These are phyloP conservation scores for Serranus cabrilla DNA, from an alignment of 2,797 vertebrate genomes.

Conservation along the genomic window DNA sequence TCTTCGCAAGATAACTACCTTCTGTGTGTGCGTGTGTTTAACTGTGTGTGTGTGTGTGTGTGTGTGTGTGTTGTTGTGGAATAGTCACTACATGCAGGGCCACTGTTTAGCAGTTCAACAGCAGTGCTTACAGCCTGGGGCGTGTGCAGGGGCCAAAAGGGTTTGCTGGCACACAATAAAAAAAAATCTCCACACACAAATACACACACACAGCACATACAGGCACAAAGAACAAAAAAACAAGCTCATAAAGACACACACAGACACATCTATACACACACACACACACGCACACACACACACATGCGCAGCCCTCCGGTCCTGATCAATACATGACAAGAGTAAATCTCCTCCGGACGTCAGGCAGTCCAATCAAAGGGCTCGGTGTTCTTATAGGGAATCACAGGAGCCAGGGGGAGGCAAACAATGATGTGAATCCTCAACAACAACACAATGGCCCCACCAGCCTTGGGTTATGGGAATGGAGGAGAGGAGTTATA, in stretches of 20 bases:
- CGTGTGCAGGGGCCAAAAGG: constrained; percentile 79
- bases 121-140: constrained; percentile 80
- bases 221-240: constrained; percentile 69
- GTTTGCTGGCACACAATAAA: constrained; percentile 80
- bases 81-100: constrained; percentile 76
- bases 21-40: constrained; percentile 25
- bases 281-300: constrained; percentile 52
- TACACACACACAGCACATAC: constrained; percentile 49
- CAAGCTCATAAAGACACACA: constrained; percentile 73
- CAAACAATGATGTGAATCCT: constrained; percentile 85
- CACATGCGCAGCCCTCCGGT: constrained; percentile 78
- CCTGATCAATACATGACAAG: constrained; percentile 88
- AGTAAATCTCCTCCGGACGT: constrained; percentile 87
- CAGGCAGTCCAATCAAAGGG: constrained; percentile 86
- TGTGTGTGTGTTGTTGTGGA: constrained; percentile 39
- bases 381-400: constrained; percentile 84
- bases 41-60: constrained; percentile 5
- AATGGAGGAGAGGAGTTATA: constrained; percentile 69
- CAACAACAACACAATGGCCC: constrained; percentile 81
- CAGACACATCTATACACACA: constrained; percentile 30
- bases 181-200: constrained; percentile 48
- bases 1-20: constrained; percentile 39
- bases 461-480: constrained; percentile 79
- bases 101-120: constrained; percentile 84
- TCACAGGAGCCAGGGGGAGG: constrained; percentile 83